Conservation (phyloP, 2,113 vertebrate genomes). For the Phainopepla nitens region DNA sequence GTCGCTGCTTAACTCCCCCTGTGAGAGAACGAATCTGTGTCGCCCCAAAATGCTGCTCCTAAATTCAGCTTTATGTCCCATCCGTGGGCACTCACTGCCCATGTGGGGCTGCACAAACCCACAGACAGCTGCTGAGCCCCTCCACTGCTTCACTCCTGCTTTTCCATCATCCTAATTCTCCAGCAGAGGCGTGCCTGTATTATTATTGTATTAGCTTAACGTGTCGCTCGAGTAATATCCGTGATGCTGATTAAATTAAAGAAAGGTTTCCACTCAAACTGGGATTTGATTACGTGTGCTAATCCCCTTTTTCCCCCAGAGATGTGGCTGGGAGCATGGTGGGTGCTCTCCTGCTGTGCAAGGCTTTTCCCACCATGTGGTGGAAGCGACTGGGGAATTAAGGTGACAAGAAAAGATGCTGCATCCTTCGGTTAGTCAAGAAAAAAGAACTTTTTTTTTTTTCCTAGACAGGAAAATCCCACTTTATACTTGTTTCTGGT, state of each 20-base stretch:
- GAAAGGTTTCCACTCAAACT: not conserved
- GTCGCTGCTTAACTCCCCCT: not conserved
- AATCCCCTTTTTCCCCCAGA: not conserved
- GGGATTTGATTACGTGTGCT: not conserved
- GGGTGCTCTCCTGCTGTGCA: not conserved
- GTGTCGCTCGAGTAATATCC: accelerated
- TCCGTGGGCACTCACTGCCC: accelerated
- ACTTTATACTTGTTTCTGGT: not conserved
- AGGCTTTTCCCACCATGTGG: not conserved
- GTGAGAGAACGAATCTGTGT: accelerated
- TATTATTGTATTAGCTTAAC: not conserved
- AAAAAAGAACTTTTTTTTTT: not conserved
- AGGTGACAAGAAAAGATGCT: not conserved
- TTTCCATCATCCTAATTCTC: not conserved
- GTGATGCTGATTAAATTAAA: not conserved
- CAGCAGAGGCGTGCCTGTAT: not conserved
- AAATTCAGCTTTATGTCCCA: accelerated
- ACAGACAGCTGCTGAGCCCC: accelerated
- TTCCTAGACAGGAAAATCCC: not conserved
- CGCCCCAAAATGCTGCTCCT: accelerated
- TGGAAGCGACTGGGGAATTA: not conserved
- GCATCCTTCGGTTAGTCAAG: not conserved
- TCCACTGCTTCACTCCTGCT: accelerated
- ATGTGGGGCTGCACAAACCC: accelerated
- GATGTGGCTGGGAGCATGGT: accelerated